Evolutionary conservation across 2,888 invertebrate genomes (phyloP).

Genomic region (Oxycera nigricornis): DNA sequence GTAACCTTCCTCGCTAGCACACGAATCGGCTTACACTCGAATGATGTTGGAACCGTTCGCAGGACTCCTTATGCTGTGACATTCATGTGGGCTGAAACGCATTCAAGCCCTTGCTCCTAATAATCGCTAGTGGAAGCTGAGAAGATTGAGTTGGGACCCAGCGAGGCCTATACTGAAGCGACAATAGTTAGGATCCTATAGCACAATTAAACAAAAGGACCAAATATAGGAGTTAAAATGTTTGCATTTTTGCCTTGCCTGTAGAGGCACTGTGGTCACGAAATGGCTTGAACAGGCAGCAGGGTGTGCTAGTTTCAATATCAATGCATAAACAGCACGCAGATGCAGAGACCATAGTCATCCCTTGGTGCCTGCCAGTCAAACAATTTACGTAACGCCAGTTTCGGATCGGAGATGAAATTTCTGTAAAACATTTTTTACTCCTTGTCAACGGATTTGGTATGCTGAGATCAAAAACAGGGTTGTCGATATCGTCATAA

Average conservation of each 20-base stretch:
- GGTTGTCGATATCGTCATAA: too few relatives aligned
- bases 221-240: constrained; percentile 15
- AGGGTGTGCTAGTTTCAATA: background rate
- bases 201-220: constrained; percentile 24
- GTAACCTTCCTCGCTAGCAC: background rate
- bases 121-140: too few relatives aligned
- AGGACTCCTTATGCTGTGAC: background rate
- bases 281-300: background rate
- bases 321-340: constrained; percentile 10
- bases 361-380: background rate
- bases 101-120: background rate
- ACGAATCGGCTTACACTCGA: background rate
- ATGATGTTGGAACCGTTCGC: constrained; percentile 7
- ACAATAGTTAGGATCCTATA: background rate
- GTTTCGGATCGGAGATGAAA: background rate
- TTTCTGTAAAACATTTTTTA: constrained; percentile 12
- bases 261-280: background rate
- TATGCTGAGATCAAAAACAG: too few relatives aligned
- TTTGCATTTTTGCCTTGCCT: constrained; percentile 16
- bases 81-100: constrained; percentile 33
- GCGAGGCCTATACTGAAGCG: background rate
- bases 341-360: background rate
- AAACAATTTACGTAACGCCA: background rate
- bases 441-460: background rate
- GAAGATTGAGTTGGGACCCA: background rate